Evolutionary conservation across 1,140 invertebrate species (phyloP), one percentile per base, ranked within the genome.

Genomic region (Eumaeus atala): DNA sequence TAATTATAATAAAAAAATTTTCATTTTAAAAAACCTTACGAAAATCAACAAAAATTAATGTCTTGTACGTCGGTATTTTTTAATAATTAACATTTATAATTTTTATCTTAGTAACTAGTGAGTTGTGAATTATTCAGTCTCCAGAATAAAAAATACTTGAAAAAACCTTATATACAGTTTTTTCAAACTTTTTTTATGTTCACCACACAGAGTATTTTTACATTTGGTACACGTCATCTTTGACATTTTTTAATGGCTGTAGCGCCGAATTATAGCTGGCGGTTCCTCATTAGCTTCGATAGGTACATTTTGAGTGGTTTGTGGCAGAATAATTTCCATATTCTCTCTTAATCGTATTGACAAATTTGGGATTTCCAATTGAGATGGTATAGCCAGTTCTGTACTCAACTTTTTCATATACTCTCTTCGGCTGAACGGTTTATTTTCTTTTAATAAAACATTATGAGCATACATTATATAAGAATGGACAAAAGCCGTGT

Each of bases 201-300:
- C 37, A 14, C 37, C 37, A 38, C 37, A 38, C 10, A 47, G 12
- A 9, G 42, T 47, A 3, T 10, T 47, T 14, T 47, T 47, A 47
- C 42, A 47, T 14, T 47, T 47, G 2, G 12, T 47, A 47, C 42
- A 47, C 3, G 42, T 47, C 42, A 47, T 47, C 42, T 47, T 47
- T 7, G 42, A 47, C 42, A 47, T 47, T 47, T 10, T 47, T 17
- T 47, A 47, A 9, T 16, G 3, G 42, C 42, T 47, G 14, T 47
- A 18, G 7, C 14, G 42, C 14, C 42, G 42, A 16, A 47, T 0
- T 47, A 16, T 47, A 47, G 12, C 5, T 47, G 17, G 42, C 8
- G 42, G 42, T 47, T 14, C 42, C 16, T 47, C 14, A 47, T 47
- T 14, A 47, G 36, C n/a, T 37, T 14, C 42, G 16, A 9, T 5